phyloP scores from a whole-genome alignment of 1,140 invertebrate genomes.

The Steinernema feltiae region DNA sequence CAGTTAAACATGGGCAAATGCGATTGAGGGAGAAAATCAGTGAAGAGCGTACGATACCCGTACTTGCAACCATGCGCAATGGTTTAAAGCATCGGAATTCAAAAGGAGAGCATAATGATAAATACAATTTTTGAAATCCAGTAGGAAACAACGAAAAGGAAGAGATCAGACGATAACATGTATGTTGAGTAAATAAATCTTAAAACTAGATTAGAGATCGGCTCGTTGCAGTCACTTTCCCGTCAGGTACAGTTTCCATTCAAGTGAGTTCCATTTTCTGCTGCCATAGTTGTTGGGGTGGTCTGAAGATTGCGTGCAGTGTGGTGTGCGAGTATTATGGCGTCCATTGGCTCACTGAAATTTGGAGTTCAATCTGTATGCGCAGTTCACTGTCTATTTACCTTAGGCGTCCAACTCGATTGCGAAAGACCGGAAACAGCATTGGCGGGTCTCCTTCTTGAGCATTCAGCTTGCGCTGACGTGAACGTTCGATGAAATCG shows the following conservation, averaged over 20 bases:
- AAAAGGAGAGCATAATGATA: not conserved
- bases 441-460: slow-evolving; percentile 3
- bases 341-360: not conserved
- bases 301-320: not conserved
- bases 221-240: too few relatives aligned
- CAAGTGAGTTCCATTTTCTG: too few relatives aligned
- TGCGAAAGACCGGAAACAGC: not conserved
- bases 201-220: too few relatives aligned
- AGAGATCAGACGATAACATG: too few relatives aligned
- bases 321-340: not conserved
- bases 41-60: not conserved
- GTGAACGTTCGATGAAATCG: not conserved
- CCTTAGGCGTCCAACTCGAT: not conserved
- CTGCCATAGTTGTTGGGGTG: too few relatives aligned
- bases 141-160: too few relatives aligned
- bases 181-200: too few relatives aligned
- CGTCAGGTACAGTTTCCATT: too few relatives aligned
- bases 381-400: not conserved
- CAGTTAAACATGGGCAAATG: not conserved
- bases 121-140: not conserved
- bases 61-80: slow-evolving; percentile 1
- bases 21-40: not conserved
- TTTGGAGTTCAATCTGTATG: not conserved
- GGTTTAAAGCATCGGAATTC: slow-evolving; percentile 6
- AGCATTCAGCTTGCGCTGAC: not conserved